A percentile compares a stretch with the other conserved stretches of the same genome.
These are phyloP conservation scores for Suillia variegata DNA, from an alignment of 2,888 invertebrate species.

Conservation along the genomic window DNA sequence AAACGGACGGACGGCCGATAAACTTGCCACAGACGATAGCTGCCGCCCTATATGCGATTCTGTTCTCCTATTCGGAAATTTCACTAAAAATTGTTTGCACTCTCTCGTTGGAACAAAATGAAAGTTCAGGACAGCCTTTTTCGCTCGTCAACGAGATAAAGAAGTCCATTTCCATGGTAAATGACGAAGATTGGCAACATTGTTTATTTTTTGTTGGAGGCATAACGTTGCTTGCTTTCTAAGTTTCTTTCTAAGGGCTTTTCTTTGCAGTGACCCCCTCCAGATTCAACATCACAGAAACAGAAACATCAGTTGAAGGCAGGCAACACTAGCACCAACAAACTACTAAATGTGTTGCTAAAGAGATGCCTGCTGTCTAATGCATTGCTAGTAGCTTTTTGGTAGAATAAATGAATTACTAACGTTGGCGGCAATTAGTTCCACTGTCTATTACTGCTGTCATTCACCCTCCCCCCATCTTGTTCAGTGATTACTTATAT, in stretches of 20 bases:
- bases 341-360: not conserved
- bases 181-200: not conserved
- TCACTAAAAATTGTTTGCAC: slow-evolving; percentile 63
- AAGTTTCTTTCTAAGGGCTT: not conserved
- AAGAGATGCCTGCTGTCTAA: no score
- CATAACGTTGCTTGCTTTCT: not conserved
- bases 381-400: no score
- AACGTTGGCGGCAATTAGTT: no score
- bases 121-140: slow-evolving; percentile 53
- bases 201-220: not conserved
- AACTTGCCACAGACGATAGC: no score
- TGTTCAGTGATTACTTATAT: not conserved
- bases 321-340: not conserved
- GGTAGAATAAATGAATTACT: no score
- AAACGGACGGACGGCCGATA: no score
- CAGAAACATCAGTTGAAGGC: not conserved
- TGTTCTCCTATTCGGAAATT: slow-evolving; percentile 62
- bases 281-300: not conserved
- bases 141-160: not conserved
- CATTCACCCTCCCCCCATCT: not conserved
- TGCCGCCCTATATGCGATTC: slow-evolving; percentile 52
- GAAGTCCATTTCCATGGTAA: not conserved
- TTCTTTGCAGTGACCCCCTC: not conserved
- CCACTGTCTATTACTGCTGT: not conserved
- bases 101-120: slow-evolving; percentile 58